A percentile compares a stretch with the other conserved stretches of the same genome.
phyloP scores from a whole-genome alignment of 1,140 invertebrate genomes.

The Pinna nobilis region DNA sequence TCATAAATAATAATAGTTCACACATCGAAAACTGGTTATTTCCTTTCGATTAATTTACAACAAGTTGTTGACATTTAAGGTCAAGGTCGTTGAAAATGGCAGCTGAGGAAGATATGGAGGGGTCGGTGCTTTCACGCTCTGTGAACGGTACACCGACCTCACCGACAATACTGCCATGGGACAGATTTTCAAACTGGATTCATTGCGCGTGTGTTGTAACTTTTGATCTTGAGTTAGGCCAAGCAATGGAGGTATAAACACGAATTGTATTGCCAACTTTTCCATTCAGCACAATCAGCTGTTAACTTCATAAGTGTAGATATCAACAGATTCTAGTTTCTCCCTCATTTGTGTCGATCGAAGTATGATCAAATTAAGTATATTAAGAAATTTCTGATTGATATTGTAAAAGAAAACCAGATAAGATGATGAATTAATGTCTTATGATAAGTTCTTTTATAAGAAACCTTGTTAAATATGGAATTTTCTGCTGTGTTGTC shows the following conservation, averaged over 20 bases:
- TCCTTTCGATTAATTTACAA: background rate
- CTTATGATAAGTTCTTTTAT: no score
- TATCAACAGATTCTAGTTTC: no score
- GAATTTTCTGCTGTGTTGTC: no score
- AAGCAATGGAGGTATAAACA: conserved; percentile 89
- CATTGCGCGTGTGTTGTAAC: conserved; percentile 98
- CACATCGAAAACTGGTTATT: background rate
- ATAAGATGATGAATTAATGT: no score
- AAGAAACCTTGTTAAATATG: no score
- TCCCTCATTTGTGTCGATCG: no score
- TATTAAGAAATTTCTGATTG: no score
- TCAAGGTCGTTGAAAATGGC: conserved; percentile 47
- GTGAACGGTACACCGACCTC: conserved; percentile 45
- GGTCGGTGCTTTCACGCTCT: background rate
- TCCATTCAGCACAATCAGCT: no score
- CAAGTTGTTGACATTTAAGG: conserved; percentile 12
- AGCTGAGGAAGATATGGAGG: conserved; percentile 18
- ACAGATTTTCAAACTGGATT: conserved; percentile 91
- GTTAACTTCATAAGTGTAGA: no score
- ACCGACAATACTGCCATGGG: conserved; percentile 73
- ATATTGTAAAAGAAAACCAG: no score
- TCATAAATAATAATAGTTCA: background rate
- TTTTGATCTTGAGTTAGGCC: conserved; percentile 98
- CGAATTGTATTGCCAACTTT: background rate
- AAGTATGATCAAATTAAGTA: no score